Conservation (phyloP, 2,797 vertebrate species). For the Cossypha dichroa region DNA sequence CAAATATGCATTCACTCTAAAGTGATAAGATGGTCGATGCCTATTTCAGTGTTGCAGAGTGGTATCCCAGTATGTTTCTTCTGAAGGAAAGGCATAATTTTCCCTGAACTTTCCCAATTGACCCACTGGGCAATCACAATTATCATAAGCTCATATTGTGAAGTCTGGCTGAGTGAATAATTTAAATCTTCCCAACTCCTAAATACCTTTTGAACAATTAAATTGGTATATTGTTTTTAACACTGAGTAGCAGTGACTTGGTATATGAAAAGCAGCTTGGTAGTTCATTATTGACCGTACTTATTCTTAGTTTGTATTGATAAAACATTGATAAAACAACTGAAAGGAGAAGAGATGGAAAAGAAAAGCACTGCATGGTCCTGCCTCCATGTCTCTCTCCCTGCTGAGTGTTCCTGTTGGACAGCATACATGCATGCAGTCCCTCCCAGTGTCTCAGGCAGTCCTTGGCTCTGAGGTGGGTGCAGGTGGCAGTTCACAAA, state of each 20-base stretch:
- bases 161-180: background rate
- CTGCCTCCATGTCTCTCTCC: background rate
- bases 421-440: fast-evolving
- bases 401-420: background rate
- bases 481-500: background rate
- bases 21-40: background rate
- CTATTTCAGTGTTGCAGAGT: background rate
- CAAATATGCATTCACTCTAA: background rate
- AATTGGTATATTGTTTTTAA: background rate
- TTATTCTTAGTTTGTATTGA: background rate
- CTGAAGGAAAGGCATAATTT: background rate
- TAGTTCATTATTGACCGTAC: background rate
- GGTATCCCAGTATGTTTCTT: background rate
- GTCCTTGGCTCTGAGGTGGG: background rate
- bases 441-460: background rate
- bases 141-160: background rate
- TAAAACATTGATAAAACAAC: background rate
- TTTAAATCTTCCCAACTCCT: background rate
- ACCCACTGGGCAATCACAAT: background rate
- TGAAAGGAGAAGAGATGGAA: background rate
- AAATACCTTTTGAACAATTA: background rate
- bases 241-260: background rate
- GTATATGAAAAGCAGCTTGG: background rate
- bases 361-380: background rate
- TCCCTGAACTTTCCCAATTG: background rate